A percentile compares a stretch with the other conserved stretches of the same genome.
These are phyloP conservation scores for Venustaconcha ellipsiformis DNA, from an alignment of 1,140 invertebrate species.

Conservation along the genomic window DNA sequence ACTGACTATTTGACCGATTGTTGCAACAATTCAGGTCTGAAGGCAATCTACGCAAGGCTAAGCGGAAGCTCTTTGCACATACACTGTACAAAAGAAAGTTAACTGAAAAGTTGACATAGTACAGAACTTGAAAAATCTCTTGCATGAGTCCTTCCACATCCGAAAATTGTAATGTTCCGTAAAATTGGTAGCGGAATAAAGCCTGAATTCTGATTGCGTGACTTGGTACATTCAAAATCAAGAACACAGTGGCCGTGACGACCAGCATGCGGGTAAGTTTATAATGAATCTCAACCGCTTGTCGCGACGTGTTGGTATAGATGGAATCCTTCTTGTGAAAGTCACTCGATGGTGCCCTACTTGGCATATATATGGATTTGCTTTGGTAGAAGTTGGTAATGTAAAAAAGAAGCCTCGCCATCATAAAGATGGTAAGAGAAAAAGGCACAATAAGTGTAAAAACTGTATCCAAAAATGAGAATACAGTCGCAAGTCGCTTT, in stretches of 20 bases:
- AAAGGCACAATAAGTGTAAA: constrained; percentile 73
- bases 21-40: constrained; percentile 1
- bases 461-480: constrained; percentile 74
- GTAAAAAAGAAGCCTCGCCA: constrained; percentile 71
- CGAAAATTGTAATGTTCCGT: constrained; percentile 37
- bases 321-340: not conserved
- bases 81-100: constrained; percentile 87
- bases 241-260: constrained; percentile 83
- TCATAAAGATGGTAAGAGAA: constrained; percentile 74
- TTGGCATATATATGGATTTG: constrained; percentile 1
- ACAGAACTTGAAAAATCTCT: constrained; percentile 75
- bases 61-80: constrained; percentile 47
- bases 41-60: constrained; percentile 37
- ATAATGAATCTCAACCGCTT: constrained; percentile 71
- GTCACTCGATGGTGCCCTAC: constrained; percentile 7
- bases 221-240: constrained; percentile 81
- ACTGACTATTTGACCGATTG: no score
- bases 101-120: constrained; percentile 86
- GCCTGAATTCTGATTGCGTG: constrained; percentile 66
- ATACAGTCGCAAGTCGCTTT: constrained; percentile 66
- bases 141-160: constrained; percentile 69
- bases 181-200: constrained; percentile 47
- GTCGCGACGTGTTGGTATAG: constrained; percentile 1
- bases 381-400: constrained; percentile 42
- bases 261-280: constrained; percentile 87